Conservation (phyloP, 2,888 invertebrate genomes). For the Aspidiotus destructor region DNA sequence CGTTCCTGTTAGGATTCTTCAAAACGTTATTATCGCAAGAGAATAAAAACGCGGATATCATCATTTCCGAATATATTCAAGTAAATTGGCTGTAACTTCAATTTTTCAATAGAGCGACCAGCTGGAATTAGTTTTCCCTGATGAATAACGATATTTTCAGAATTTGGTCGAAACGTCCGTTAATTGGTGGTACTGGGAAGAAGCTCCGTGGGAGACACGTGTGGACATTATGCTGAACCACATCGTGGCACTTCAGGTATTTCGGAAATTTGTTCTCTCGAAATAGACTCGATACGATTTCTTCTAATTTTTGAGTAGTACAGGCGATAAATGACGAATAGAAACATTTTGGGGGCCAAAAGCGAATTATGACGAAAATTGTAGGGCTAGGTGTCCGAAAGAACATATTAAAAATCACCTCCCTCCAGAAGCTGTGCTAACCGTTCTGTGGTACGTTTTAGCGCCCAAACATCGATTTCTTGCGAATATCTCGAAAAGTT, state of each 20-base stretch:
- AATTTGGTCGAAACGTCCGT: conserved; percentile 38
- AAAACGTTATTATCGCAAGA: conserved; percentile 43
- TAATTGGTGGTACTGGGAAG: conserved; percentile 41
- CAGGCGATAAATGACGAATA: too few relatives aligned
- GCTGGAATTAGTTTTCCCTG: too few relatives aligned
- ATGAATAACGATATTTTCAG: conserved; percentile 6
- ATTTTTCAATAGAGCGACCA: too few relatives aligned
- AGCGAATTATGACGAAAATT: too few relatives aligned
- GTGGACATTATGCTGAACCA: conserved; percentile 40
- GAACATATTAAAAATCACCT: too few relatives aligned
- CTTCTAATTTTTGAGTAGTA: not conserved
- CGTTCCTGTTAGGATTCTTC: conserved; percentile 35
- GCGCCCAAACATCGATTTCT: too few relatives aligned
- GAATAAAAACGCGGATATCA: conserved; percentile 43
- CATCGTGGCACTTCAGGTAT: conserved; percentile 37
- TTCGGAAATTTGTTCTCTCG: not conserved
- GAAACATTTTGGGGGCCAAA: too few relatives aligned
- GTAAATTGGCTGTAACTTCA: conserved; percentile 38
- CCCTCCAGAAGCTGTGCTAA: too few relatives aligned
- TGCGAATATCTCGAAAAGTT: too few relatives aligned
- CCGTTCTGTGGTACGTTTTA: too few relatives aligned
- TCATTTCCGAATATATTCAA: conserved; percentile 44
- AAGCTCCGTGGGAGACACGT: conserved; percentile 42
- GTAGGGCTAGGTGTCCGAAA: too few relatives aligned
- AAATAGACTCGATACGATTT: not conserved